Percentiles rank a stretch among this genome's conserved stretches.
phyloP scores from a whole-genome alignment of 2,797 vertebrate genomes.

The Gallinago nigripennis region DNA sequence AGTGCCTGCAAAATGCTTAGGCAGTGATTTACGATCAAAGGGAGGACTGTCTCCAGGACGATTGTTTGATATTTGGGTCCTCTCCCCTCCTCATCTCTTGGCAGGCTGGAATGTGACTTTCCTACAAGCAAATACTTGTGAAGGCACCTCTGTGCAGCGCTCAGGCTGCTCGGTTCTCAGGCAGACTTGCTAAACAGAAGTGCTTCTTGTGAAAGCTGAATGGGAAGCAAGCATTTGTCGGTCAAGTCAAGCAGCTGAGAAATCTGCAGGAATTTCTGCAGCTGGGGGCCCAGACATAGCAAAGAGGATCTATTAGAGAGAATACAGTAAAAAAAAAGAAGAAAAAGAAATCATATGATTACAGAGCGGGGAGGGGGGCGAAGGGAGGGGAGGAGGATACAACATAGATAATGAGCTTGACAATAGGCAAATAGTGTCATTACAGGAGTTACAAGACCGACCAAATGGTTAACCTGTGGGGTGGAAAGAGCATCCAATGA shows the following conservation, averaged over 20 bases:
- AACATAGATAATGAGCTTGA: constrained; percentile 60
- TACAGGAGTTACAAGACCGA: constrained; percentile 35
- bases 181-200: not conserved
- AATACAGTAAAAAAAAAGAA: constrained; percentile 78
- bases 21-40: not conserved
- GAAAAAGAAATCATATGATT: constrained; percentile 69
- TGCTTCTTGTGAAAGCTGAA: not conserved
- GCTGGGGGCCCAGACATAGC: not conserved
- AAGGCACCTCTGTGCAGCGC: not conserved
- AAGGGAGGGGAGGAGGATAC: constrained; percentile 64
- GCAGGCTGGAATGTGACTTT: not conserved
- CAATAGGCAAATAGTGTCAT: constrained; percentile 61
- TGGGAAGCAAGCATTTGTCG: not conserved
- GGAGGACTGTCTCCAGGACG: not conserved
- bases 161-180: not conserved
- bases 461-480: constrained; percentile 74
- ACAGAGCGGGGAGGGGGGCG: not conserved
- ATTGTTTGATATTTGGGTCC: not conserved
- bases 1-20: not conserved
- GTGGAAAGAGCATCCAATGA: constrained; percentile 70
- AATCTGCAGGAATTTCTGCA: not conserved
- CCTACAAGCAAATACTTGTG: not conserved
- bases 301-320: constrained; percentile 76
- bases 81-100: not conserved
- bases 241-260: not conserved